Conservation (phyloP, 2,113 vertebrate species). For the Phasianus colchicus region DNA sequence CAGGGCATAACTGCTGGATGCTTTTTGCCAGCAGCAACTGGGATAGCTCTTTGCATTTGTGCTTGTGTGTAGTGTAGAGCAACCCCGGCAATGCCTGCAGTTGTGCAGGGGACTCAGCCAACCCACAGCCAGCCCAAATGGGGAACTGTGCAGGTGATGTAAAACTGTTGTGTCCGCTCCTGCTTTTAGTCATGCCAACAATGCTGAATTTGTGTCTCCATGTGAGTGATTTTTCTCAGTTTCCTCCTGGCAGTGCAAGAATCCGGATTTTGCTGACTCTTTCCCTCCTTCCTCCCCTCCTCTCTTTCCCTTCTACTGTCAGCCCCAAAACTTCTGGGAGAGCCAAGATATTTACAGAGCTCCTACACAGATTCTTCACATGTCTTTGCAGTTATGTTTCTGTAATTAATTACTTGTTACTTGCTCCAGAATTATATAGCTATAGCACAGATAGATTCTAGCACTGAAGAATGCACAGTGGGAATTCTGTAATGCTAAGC, state of each 20-base stretch:
- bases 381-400: slow-evolving; percentile 32
- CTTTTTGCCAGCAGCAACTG: neutral
- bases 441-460: neutral
- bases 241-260: neutral
- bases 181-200: neutral
- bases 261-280: slow-evolving; percentile 1
- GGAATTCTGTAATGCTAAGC: slow-evolving; percentile 39
- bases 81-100: neutral
- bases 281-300: accelerated
- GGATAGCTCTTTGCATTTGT: accelerated
- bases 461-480: neutral
- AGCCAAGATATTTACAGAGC: slow-evolving; percentile 35
- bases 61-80: accelerated
- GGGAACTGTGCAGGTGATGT: neutral
- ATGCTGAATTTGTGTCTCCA: neutral
- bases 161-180: neutral
- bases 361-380: slow-evolving; percentile 46
- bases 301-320: neutral
- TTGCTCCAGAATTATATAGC: slow-evolving; percentile 6
- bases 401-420: slow-evolving; percentile 45
- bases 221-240: neutral
- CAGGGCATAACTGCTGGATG: neutral
- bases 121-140: neutral
- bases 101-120: neutral
- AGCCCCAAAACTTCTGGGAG: neutral